A percentile compares a stretch with the other conserved stretches of the same genome.
These are phyloP conservation scores for Drosophila mojavensis DNA, from an alignment of 1,140 invertebrate species.

Conservation along the genomic window DNA sequence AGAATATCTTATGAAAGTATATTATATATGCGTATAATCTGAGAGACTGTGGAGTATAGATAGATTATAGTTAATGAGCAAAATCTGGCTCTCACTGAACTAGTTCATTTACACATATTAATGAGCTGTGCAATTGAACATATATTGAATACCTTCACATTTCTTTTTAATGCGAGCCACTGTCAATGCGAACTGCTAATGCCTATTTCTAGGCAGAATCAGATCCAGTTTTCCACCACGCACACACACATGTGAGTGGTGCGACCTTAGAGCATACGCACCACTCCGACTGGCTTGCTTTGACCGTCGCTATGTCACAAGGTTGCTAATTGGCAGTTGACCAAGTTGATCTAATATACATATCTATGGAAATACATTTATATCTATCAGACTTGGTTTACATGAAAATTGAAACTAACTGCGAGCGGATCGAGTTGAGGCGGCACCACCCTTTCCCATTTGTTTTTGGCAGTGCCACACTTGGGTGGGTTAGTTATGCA, in stretches of 20 bases:
- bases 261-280: constrained; percentile 57
- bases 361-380: background rate
- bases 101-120: too few relatives aligned
- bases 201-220: constrained; percentile 1
- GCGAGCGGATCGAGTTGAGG: background rate
- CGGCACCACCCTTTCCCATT: constrained; percentile 1
- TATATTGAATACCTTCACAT: background rate
- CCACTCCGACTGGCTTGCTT: constrained; percentile 26
- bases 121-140: too few relatives aligned
- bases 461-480: constrained; percentile 7
- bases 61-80: too few relatives aligned
- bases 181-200: constrained; percentile 33
- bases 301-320: constrained; percentile 23
- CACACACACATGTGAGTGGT: constrained; percentile 14
- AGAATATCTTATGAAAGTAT: too few relatives aligned
- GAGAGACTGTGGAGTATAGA: too few relatives aligned
- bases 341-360: constrained; percentile 12
- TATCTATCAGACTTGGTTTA: background rate
- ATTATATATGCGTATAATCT: too few relatives aligned
- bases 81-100: too few relatives aligned
- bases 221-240: background rate
- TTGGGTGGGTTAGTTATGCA: constrained; percentile 27
- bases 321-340: constrained; percentile 33
- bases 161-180: background rate
- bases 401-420: constrained; percentile 2